Percentiles rank a stretch among this genome's conserved stretches.
Evolutionary conservation across 2,888 invertebrate genomes (phyloP).

Genomic region (Clusia tigrina): DNA sequence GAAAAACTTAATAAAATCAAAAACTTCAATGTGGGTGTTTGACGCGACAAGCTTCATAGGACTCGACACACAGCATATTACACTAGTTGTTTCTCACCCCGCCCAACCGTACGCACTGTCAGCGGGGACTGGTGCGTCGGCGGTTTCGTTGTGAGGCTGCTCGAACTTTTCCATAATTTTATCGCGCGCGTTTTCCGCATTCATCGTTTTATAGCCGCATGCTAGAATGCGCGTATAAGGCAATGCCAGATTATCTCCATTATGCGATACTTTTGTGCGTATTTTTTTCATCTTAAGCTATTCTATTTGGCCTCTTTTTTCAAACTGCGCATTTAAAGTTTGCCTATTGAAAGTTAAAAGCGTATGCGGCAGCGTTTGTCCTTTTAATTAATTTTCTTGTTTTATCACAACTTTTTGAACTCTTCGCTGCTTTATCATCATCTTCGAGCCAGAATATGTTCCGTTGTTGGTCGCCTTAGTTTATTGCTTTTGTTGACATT

Average conservation of each 20-base stretch:
- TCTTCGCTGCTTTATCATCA: slow-evolving; percentile 23
- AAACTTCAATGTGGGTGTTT: neutral
- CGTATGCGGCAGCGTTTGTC: slow-evolving; percentile 9
- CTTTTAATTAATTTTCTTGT: slow-evolving; percentile 39
- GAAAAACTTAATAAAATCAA: slow-evolving; percentile 11
- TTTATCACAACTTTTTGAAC: slow-evolving; percentile 34
- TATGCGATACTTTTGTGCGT: neutral
- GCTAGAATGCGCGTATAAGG: slow-evolving; percentile 6
- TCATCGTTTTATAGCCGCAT: slow-evolving; percentile 24
- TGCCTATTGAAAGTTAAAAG: slow-evolving; percentile 21
- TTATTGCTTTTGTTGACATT: slow-evolving; percentile 15
- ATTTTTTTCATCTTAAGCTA: neutral
- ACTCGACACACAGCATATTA: too few relatives aligned
- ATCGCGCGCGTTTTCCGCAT: slow-evolving; percentile 25
- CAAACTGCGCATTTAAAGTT: slow-evolving; percentile 5
- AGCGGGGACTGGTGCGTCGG: neutral
- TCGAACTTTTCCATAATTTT: slow-evolving; percentile 23
- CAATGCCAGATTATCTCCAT: slow-evolving; percentile 4
- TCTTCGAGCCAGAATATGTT: neutral
- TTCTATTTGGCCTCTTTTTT: neutral
- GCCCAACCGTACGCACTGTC: neutral
- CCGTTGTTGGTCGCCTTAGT: neutral
- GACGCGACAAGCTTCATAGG: neutral
- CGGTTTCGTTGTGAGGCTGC: neutral
- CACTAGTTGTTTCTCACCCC: too few relatives aligned